Evolutionary conservation across 2,888 invertebrate genomes (phyloP), one percentile per base, ranked within the genome.

Genomic region (Caenorhabditis sp.): DNA sequence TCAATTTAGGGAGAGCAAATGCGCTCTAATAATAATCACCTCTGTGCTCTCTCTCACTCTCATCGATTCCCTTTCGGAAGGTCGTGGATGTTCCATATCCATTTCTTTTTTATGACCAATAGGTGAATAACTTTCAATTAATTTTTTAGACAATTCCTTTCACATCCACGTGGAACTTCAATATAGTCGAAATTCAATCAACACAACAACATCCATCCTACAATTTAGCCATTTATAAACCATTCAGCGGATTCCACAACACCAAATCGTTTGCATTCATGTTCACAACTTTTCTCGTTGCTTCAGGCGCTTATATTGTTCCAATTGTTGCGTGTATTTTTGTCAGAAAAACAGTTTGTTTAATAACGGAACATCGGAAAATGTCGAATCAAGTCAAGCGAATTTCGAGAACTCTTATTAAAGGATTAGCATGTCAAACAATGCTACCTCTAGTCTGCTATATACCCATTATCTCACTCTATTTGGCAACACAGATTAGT

Each of bases 361-460:
- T 43, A 5, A 43, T 43, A 43, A 10, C 12, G 12, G 14, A 43
- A 43, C 43, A 43, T 14, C 3, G 10, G 17, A 43, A 43, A 43
- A 43, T 43, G 43, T 43, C 43, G 17, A 10, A 43, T 3, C 12
- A 43, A 3, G 14, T 3, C 14, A 43, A 43, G 14, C 6, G 17
- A 10, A 2, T 10, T 43, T 43, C 43, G 3, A 10, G 43, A 14
- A 43, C 43, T 43, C 2, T 43, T 6, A 17, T 43, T 17, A 43
- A 43, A 14, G 73, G 73, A 26, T 60, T 73, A 1, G 62, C 73
- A 2, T 73, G 73, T 23, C 73, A 73, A 21, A 62, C 66, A 24
- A n/a, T 73, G 24, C 55, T 68, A 8, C 73, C 73, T 4, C 27
- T 73, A 21, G 27, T 73, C 10, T 73, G 64, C 43, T 73, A 73